Percentiles rank a stretch among this genome's conserved stretches.
Evolutionary conservation across 64 coral and sea anemone species (phyloP).

Genomic region (Acropora tenuis): DNA sequence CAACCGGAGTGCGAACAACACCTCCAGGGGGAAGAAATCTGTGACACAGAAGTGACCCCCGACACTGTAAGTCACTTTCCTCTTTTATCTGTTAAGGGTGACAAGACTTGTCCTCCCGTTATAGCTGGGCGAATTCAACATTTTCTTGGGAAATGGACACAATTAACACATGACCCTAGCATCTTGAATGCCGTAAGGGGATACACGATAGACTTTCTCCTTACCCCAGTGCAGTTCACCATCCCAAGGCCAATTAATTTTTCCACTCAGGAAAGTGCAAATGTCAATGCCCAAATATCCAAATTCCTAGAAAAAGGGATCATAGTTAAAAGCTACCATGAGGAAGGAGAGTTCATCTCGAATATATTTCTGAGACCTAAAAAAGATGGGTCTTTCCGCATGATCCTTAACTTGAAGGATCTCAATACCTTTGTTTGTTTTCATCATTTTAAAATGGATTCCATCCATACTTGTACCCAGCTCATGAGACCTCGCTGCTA

Average conservation of each 20-base stretch:
- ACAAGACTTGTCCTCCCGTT: not conserved
- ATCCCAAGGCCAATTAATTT: constrained; percentile 27
- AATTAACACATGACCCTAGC: constrained; percentile 4
- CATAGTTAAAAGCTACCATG: constrained; percentile 33
- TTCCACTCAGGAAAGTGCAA: not conserved
- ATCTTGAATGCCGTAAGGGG: constrained; percentile 23
- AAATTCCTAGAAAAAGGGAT: constrained; percentile 62
- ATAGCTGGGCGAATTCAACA: constrained; percentile 8
- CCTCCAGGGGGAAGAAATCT: constrained; percentile 16
- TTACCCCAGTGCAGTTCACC: constrained; percentile 27
- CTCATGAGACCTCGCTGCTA: constrained; percentile 51
- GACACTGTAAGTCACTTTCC: constrained; percentile 3
- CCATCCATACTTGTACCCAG: constrained; percentile 54
- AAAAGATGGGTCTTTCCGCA: constrained; percentile 35
- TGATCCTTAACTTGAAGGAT: constrained; percentile 41
- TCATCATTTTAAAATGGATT: constrained; percentile 76
- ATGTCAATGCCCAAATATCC: constrained; percentile 52
- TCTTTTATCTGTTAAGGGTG: constrained; percentile 8
- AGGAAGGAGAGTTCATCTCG: constrained; percentile 44
- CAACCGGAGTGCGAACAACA: constrained; percentile 2
- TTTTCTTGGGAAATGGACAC: not conserved
- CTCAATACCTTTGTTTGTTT: constrained; percentile 66
- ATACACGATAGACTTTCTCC: constrained; percentile 41
- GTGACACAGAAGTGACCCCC: constrained; percentile 4
- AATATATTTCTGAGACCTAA: constrained; percentile 5